Evolutionary conservation across 2,888 invertebrate genomes (phyloP).

Genomic region (Netelia fuscicornis): DNA sequence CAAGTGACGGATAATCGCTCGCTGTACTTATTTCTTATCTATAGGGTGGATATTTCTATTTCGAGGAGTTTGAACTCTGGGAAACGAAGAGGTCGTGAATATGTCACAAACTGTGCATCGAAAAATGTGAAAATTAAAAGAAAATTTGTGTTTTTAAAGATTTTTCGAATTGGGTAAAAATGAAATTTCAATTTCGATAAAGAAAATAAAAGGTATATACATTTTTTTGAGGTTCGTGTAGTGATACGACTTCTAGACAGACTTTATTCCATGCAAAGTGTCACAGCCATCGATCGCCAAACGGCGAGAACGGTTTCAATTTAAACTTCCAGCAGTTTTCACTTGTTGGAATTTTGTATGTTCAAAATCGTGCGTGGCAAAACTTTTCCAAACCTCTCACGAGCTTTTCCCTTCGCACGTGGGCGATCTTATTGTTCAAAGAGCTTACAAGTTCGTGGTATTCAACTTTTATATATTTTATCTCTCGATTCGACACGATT

Average conservation of each 20-base stretch:
- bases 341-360: conserved; percentile 82
- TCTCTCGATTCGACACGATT: conserved; percentile 34
- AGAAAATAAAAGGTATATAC: no score
- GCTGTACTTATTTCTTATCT: conserved; percentile 74
- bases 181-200: no score
- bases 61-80: conserved; percentile 71
- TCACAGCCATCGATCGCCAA: conserved; percentile 27
- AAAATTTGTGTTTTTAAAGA: conserved; percentile 21
- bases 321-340: conserved; percentile 78
- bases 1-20: conserved; percentile 76
- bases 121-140: not conserved
- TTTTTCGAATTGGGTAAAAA: no score
- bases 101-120: conserved; percentile 53
- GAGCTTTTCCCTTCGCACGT: conserved; percentile 41
- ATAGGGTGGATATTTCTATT: conserved; percentile 69
- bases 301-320: conserved; percentile 79
- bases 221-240: no score
- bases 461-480: conserved; percentile 38
- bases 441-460: conserved; percentile 53
- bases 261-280: not conserved
- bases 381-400: conserved; percentile 77
- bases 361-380: conserved; percentile 82
- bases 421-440: conserved; percentile 51
- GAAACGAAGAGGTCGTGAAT: conserved; percentile 69
- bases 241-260: no score